Evolutionary conservation across 2,797 vertebrate species (phyloP), one percentile per base, ranked within the genome.

Genomic region (Chaenodraco wilsoni): DNA sequence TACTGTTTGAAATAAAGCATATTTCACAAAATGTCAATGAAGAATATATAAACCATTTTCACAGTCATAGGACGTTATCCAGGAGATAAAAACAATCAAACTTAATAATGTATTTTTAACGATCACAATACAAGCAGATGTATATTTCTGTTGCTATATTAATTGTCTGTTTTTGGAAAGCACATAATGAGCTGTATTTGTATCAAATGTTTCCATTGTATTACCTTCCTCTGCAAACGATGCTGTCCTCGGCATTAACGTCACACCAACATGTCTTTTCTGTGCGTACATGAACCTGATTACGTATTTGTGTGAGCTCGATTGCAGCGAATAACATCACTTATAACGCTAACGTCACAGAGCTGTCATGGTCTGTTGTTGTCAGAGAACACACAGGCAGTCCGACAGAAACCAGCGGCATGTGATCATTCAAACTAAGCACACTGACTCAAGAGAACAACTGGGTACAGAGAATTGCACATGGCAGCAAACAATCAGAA

Each of bases 341-440:
- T 49, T 73, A 45, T 21, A 16, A 27, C 27, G 27, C 41, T 40
- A 52, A 40, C 17, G 8, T 72, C 72, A 66, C 56, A 67, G n/a
- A 52, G 71, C 77, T 75, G 82, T 76, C 81, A 64, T 40, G 48
- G 54, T 57, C 19, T 50, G 50, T 48, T 56, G 55, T 21, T 58
- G 74, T 76, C 68, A 76, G 37, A 69, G 44, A 61, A 73, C 56
- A 58, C 72, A 72, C 62, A 81, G 62, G 48, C 65, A 13, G 72
- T 70, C 59, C 14, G 5, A 68, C 40, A 50, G 65, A 48, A 66
- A 52, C 41, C 59, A 19, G 21, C 7, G 1, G 49, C 41, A 45
- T 60, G 56, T 45, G 46, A 64, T 59, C 21, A 81, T 82, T 78
- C 79, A 62, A 55, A 74, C 71, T 76, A 84, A 80, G 68, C 69